phyloP scores from a whole-genome alignment of 2,888 invertebrate species.

The Arrhopalites spinosus region DNA sequence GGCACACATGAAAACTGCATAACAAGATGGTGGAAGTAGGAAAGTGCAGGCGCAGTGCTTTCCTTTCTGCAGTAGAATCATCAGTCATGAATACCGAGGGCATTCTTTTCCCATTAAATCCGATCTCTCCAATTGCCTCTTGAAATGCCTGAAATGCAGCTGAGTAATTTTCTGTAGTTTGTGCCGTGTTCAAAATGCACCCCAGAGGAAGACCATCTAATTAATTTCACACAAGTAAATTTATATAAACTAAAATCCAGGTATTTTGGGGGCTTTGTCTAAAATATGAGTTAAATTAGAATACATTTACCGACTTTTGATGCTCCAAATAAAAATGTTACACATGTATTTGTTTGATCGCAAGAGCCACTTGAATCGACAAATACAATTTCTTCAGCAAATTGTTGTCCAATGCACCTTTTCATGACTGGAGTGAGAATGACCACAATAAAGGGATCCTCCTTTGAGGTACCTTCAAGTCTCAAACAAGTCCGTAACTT shows the following conservation, averaged over 20 bases:
- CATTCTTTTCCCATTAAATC: not conserved
- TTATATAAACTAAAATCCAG: too few species aligned
- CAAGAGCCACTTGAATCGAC: not conserved
- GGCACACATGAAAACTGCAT: not conserved
- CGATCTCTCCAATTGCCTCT: not conserved
- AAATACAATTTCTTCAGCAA: not conserved
- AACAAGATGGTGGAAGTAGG: not conserved
- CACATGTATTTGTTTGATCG: not conserved
- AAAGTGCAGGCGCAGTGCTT: not conserved
- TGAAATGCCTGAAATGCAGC: not conserved
- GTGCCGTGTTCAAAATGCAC: not conserved
- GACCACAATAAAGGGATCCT: not conserved
- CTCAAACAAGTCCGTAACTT: not conserved
- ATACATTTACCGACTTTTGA: not conserved
- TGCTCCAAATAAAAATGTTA: not conserved
- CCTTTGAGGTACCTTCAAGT: not conserved
- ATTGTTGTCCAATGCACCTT: not conserved
- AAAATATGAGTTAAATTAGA: too few species aligned
- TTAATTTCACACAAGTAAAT: too few species aligned
- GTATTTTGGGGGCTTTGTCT: too few species aligned
- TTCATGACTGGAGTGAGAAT: not conserved
- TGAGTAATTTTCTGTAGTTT: not conserved
- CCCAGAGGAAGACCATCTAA: not conserved
- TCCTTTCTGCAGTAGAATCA: not conserved
- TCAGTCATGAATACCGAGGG: not conserved